A percentile compares a stretch with the other conserved stretches of the same genome.
These are phyloP conservation scores for Cavia porcellus DNA, from an alignment of 2,113 vertebrate genomes.

Conservation along the genomic window DNA sequence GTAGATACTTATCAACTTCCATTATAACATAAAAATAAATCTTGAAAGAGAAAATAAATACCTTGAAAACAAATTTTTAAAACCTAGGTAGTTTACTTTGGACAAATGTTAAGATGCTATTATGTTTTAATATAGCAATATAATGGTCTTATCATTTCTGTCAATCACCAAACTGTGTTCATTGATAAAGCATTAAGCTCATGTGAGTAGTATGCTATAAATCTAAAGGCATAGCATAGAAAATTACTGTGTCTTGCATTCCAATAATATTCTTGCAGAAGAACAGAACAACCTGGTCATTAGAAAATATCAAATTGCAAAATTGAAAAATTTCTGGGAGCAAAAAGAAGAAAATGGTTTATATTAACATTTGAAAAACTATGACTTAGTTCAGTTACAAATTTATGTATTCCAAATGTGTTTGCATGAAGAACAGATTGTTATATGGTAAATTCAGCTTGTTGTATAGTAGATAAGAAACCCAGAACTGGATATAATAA, in stretches of 20 bases:
- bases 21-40: constrained; percentile 50
- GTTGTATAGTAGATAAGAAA: neutral
- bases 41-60: constrained; percentile 50
- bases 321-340: constrained; percentile 42
- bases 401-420: constrained; percentile 57
- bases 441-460: constrained; percentile 43
- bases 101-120: constrained; percentile 27
- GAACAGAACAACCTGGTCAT: constrained; percentile 63
- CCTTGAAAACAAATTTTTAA: constrained; percentile 42
- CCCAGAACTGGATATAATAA: neutral
- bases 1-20: constrained; percentile 10
- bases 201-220: constrained; percentile 29
- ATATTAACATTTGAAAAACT: constrained; percentile 58
- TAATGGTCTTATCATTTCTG: constrained; percentile 52
- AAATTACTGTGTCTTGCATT: constrained; percentile 58
- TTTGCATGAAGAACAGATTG: constrained; percentile 63
- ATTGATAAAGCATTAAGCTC: constrained; percentile 64
- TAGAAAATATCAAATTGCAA: constrained; percentile 60
- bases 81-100: neutral
- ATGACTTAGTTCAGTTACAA: constrained; percentile 11
- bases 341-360: constrained; percentile 51
- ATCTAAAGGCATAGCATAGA: constrained; percentile 27
- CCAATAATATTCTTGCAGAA: constrained; percentile 35
- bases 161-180: constrained; percentile 54
- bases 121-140: constrained; percentile 34